These are phyloP conservation scores for Eriosoma lanigerum DNA, from an alignment of 1,140 invertebrate species.

Conservation along the genomic window DNA sequence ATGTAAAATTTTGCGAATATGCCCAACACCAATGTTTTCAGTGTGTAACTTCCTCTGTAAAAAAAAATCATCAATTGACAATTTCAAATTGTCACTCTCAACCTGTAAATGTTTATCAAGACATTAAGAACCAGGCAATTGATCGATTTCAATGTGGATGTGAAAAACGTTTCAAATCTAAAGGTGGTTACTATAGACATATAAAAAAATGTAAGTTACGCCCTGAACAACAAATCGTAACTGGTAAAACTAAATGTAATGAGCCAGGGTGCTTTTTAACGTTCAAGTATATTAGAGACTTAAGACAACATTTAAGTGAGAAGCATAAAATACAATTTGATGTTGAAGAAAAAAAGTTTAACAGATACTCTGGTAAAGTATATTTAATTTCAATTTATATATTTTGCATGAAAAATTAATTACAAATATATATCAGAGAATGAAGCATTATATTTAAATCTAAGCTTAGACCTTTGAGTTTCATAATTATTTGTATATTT, in stretches of 20 bases:
- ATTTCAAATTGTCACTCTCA: not conserved
- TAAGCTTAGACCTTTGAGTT: too few species aligned
- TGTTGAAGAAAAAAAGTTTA: not conserved
- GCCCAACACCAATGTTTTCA: not conserved
- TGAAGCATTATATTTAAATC: too few species aligned
- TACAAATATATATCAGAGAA: not conserved
- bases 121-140: not conserved
- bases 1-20: not conserved
- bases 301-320: slow-evolving; percentile 32
- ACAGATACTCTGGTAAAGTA: slow-evolving; percentile 25
- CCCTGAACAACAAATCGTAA: not conserved
- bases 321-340: slow-evolving; percentile 19
- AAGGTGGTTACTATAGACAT: slow-evolving; percentile 31
- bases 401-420: not conserved
- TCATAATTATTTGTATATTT: too few species aligned
- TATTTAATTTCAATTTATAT: not conserved
- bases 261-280: not conserved
- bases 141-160: slow-evolving; percentile 13
- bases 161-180: slow-evolving; percentile 5
- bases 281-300: slow-evolving; percentile 26
- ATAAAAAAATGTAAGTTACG: slow-evolving; percentile 20
- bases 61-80: not conserved
- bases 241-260: slow-evolving; percentile 33
- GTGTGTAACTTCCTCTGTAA: not conserved
- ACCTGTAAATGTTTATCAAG: not conserved